Evolutionary conservation across 2,113 vertebrate species (phyloP).

Genomic region (Casuarius casuarius): DNA sequence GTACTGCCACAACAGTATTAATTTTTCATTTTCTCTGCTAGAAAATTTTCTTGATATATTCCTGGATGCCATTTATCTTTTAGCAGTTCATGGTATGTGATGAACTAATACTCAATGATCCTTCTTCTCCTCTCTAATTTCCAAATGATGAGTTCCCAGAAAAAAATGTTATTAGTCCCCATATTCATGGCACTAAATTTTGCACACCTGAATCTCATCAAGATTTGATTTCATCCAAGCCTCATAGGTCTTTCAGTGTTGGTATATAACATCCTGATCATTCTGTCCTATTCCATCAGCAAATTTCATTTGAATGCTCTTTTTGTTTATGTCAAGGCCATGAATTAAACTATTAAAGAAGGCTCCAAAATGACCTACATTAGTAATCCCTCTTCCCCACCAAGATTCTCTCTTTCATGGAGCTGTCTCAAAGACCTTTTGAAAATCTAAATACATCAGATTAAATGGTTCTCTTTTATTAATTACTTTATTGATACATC

Average conservation of each 20-base stretch:
- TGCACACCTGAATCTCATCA: not conserved
- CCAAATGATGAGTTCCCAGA: not conserved
- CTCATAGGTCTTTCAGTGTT: not conserved
- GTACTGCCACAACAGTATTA: not conserved
- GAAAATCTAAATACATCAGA: constrained; percentile 31
- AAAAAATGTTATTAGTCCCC: not conserved
- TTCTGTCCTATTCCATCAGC: constrained; percentile 14
- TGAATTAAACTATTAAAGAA: constrained; percentile 35
- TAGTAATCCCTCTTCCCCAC: constrained; percentile 3
- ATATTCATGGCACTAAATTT: not conserved
- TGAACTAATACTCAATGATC: not conserved
- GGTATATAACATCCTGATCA: constrained; percentile 6
- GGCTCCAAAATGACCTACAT: constrained; percentile 2
- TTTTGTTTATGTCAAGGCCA: constrained; percentile 23
- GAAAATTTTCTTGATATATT: not conserved
- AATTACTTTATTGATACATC: constrained; percentile 11
- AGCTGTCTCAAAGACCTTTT: constrained; percentile 11
- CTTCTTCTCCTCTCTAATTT: not conserved
- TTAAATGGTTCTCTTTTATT: constrained; percentile 44
- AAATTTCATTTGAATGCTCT: constrained; percentile 23
- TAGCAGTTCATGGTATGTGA: not conserved
- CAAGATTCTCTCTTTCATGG: constrained; percentile 20
- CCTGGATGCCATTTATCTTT: not conserved
- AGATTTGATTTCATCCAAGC: constrained; percentile 23
- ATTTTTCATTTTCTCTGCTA: not conserved